Evolutionary conservation across 2,797 vertebrate genomes (phyloP), one percentile per base, ranked within the genome.

Genomic region (Cirrhinus molitorella): DNA sequence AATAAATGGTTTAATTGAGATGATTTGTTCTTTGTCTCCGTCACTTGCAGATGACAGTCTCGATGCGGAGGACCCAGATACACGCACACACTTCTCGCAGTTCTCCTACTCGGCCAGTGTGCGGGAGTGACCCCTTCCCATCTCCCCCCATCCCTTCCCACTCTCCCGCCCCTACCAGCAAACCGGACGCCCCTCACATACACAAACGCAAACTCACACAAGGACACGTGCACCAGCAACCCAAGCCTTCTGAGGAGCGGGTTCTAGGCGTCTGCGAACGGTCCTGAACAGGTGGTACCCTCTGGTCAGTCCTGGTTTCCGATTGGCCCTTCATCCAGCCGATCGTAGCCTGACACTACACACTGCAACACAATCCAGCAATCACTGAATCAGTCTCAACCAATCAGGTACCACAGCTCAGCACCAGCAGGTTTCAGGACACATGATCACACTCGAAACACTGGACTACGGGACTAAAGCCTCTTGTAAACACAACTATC

Each of bases 91-190:
- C 92, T 98, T 98, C 91, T 97, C 97, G 67, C 97, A 98, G 93
- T 98, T 98, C 93, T 98, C 97, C 87, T 98, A 98, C 92, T 97
- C 96, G 0, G 96, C 97, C 92, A 96, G 95, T 94, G 96, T 97
- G 92, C 95, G 96, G 79, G 96, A 98, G 92, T 98, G 96, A 97
- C 61, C 19, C 63, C 61, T 65, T 87, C 74, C 40, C 78, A 14
- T 51, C n/a, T 66, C 61, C 67, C 88, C 74, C 40, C 78, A 14
- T 51, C n/a, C 73, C 53, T 21, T 51, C 70, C 40, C 67, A 70
- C 70, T 90, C 86, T 88, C 91, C 89, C 88, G 86, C 85, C 83
- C 91, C 90, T 92, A 92, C 91, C 93, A 92, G 91, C 91, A 88
- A 89, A 89, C 86, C 73, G 3, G 85, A 91, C 90, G 75, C 67